Base-by-base conservation (phyloP, 2,113 vertebrate species). In the Charadrius vociferus region DNA sequence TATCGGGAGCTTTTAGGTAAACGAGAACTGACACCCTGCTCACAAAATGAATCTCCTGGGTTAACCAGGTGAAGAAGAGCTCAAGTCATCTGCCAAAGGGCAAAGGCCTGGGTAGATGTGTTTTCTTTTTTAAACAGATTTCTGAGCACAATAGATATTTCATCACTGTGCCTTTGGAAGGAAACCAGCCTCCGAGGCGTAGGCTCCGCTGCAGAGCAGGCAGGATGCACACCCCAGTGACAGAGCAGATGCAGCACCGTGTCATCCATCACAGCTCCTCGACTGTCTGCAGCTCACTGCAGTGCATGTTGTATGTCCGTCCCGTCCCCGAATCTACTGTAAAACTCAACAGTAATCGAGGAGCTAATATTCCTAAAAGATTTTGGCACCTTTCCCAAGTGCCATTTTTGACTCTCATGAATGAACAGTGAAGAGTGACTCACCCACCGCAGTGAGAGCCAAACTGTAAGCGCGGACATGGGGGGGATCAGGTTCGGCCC, bases 1-100 rank as follows among this genome's bases (percentile, higher is more conserved):
- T 68, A 73, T 23, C 2, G 17, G 58, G 62, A 90, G 89, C 94
- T 95, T 88, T 92, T 88, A 92, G 87, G 90, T 93, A 96, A 95
- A 95, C 58, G 84, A 86, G 88, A 86, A 77, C n/a, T 86, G 90
- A 93, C 81, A 95, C 68, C 12, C 66, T 62, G 82, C 85, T 86
- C 94, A 66, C 74, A 75, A 83, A 95, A 94, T 21, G 24, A 80
- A 84, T 80, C 73, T 91, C 87, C 56, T 0, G 14, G 56, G 66
- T 67, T 86, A 85, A 81, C 53, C 73, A 90, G 94, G 85, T 94
- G 70, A 91, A 72, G 63, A 94, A 47, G 49, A 78, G 75, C 81
- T 91, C 84, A 88, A 93, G 59, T 49, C 83, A 88, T 22, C 61
- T 66, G 81, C 77, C 81, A 67, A 79, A 90, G 90, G 63, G 71